Conservation (phyloP, 1,140 invertebrate species). For the Archegozetes longisetosus region DNA sequence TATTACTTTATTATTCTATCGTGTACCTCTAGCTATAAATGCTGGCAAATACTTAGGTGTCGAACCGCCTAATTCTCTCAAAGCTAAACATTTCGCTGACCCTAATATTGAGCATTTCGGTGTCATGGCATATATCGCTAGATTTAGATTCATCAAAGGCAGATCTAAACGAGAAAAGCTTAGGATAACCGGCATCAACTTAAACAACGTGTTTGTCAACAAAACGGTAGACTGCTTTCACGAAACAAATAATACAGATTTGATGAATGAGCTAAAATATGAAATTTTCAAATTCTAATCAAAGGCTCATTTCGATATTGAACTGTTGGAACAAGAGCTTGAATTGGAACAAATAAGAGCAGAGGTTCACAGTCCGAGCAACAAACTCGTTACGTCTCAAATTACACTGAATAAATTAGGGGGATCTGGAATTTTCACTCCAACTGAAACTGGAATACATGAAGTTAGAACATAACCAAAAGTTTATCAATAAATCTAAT, state of each 20-base stretch:
- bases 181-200: constrained; percentile 16
- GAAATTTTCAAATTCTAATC: too few relatives aligned
- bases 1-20: too few relatives aligned
- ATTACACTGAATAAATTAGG: constrained; percentile 17
- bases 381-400: constrained; percentile 16
- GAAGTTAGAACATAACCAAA: too few relatives aligned
- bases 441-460: constrained; percentile 18
- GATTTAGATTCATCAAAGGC: constrained; percentile 16
- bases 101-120: constrained; percentile 85
- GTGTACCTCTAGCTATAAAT: constrained; percentile 14
- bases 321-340: constrained; percentile 12
- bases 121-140: constrained; percentile 67
- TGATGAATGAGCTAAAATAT: too few relatives aligned
- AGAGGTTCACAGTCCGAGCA: constrained; percentile 15
- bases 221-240: constrained; percentile 19
- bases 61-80: constrained; percentile 52
- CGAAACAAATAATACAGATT: constrained; percentile 3
- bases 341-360: constrained; percentile 16
- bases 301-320: constrained; percentile 18
- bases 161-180: constrained; percentile 12
- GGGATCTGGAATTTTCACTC: constrained; percentile 17
- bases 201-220: constrained; percentile 20
- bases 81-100: constrained; percentile 83
- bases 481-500: neutral
- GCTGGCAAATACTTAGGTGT: constrained; percentile 40